A percentile compares a stretch with the other conserved stretches of the same genome.
Evolutionary conservation across 2,797 vertebrate genomes (phyloP).

Genomic region (Fundulus diaphanus): DNA sequence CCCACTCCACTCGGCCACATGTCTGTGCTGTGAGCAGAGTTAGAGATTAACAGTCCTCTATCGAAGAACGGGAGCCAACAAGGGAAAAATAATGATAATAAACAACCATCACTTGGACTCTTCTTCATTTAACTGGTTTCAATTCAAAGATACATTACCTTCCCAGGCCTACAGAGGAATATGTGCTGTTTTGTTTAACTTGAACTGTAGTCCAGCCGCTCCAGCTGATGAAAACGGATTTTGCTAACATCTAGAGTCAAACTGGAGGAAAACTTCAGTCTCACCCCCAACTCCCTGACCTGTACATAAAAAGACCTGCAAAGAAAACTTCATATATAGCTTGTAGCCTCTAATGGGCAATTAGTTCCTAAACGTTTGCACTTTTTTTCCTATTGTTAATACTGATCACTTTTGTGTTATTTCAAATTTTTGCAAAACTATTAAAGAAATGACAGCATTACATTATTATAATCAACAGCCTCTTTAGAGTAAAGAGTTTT

Average conservation of each 20-base stretch:
- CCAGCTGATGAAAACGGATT: neutral
- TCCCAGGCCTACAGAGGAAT: neutral
- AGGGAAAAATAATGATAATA: neutral
- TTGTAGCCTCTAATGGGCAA: neutral
- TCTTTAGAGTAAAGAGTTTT: no score
- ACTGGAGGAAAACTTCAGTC: neutral
- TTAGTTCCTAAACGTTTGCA: neutral
- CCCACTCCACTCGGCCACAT: slow-evolving; percentile 51
- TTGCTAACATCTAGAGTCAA: neutral
- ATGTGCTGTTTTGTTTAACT: neutral
- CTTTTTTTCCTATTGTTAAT: neutral
- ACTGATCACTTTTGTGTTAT: neutral
- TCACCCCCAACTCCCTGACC: neutral
- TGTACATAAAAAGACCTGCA: neutral
- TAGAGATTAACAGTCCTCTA: slow-evolving; percentile 66
- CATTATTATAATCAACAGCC: neutral
- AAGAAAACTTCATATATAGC: neutral
- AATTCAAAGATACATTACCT: neutral
- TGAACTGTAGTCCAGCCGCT: neutral
- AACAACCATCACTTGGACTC: neutral
- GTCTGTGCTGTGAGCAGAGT: slow-evolving; percentile 63
- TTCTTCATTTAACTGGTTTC: neutral
- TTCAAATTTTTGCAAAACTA: neutral
- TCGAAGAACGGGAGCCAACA: slow-evolving; percentile 55
- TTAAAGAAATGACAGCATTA: neutral